These are phyloP conservation scores for Agonum fuliginosum DNA, from an alignment of 2,888 invertebrate species.

Conservation along the genomic window DNA sequence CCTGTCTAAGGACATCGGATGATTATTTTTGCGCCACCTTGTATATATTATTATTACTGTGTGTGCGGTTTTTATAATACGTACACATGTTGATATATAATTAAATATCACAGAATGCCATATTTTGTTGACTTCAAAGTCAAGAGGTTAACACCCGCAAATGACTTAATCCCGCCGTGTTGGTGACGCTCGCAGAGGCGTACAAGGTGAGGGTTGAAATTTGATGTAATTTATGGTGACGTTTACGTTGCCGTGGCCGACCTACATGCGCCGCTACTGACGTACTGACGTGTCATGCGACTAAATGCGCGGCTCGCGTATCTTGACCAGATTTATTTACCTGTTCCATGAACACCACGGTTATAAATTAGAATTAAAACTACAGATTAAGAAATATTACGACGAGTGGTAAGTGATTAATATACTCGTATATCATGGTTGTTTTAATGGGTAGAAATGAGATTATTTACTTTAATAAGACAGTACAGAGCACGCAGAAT, in stretches of 20 bases:
- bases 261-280: conserved; percentile 17
- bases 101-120: too few species aligned
- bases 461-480: too few species aligned
- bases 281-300: conserved; percentile 1
- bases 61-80: too few species aligned
- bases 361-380: conserved; percentile 7
- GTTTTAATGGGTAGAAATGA: too few species aligned
- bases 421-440: neutral
- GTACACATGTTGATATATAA: too few species aligned
- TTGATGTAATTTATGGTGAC: conserved; percentile 2
- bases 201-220: neutral
- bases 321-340: conserved; percentile 30
- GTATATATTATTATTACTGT: too few species aligned
- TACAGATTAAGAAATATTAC: conserved; percentile 16
- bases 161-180: too few species aligned
- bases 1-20: too few species aligned
- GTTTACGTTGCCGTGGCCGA: conserved; percentile 6
- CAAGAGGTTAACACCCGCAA: too few species aligned
- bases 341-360: neutral
- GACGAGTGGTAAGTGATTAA: neutral
- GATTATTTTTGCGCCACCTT: too few species aligned
- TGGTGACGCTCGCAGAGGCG: neutral
- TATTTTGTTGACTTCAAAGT: too few species aligned
- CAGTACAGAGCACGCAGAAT: too few species aligned
- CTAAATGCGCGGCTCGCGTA: neutral